Evolutionary conservation across 2,797 vertebrate species (phyloP).

Genomic region (Octomys mimax): DNA sequence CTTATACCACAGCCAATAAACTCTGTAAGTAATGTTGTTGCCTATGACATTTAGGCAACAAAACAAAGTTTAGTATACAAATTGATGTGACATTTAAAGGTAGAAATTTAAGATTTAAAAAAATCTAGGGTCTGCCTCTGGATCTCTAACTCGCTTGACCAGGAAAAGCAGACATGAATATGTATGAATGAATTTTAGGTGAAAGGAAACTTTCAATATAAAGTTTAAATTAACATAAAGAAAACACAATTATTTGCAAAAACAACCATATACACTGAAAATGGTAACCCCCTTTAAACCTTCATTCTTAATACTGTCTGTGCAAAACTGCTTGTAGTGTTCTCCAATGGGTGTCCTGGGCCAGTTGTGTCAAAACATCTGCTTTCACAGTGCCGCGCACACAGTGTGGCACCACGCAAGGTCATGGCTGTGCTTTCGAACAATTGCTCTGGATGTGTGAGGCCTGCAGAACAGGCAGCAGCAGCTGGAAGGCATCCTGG

Average conservation of each 20-base stretch:
- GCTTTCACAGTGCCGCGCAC: not conserved
- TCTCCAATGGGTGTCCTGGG: constrained; percentile 43
- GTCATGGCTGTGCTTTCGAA: constrained; percentile 82
- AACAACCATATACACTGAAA: constrained; percentile 70
- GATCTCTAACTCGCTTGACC: constrained; percentile 42
- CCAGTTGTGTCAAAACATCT: not conserved
- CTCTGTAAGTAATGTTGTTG: constrained; percentile 65
- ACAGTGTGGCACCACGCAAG: not conserved
- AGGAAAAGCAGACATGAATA: constrained; percentile 37
- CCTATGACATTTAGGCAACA: constrained; percentile 43
- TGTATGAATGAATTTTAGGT: constrained; percentile 62
- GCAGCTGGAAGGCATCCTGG: constrained; percentile 96
- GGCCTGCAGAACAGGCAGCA: constrained; percentile 96
- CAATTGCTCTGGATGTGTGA: constrained; percentile 93
- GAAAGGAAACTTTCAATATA: constrained; percentile 62
- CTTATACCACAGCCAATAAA: constrained; percentile 32
- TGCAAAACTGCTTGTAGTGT: constrained; percentile 88
- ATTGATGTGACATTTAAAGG: constrained; percentile 11
- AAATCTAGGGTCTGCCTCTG: not conserved
- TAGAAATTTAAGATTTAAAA: constrained; percentile 24
- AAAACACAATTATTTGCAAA: constrained; percentile 71
- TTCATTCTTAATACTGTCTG: constrained; percentile 73
- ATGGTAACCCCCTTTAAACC: constrained; percentile 62
- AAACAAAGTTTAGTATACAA: constrained; percentile 50
- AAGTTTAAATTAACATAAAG: constrained; percentile 86